Conservation (phyloP, 2,797 vertebrate species). For the Borostomias antarcticus region DNA sequence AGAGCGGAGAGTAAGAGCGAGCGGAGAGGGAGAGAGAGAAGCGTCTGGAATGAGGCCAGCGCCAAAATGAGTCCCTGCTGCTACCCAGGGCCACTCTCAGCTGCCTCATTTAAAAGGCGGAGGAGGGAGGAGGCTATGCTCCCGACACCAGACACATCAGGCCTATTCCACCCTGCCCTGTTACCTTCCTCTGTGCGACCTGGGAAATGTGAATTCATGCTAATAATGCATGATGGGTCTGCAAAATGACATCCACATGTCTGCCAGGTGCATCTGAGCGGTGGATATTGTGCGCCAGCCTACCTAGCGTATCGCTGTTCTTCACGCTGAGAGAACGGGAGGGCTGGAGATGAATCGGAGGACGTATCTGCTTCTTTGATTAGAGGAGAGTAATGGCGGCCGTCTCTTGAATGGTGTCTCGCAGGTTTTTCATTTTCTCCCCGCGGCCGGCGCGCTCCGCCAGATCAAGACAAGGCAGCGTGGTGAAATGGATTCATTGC, state of each 20-base stretch:
- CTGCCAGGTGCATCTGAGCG: background rate
- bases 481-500: conserved; percentile 34
- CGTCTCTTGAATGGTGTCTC: conserved; percentile 33
- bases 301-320: conserved; percentile 29
- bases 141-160: conserved; percentile 15
- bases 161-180: background rate
- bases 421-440: conserved; percentile 28
- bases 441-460: background rate
- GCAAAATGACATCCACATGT: too few species aligned
- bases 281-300: conserved; percentile 7
- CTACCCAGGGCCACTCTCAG: conserved; percentile 20
- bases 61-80: conserved; percentile 49
- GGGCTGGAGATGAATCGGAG: conserved; percentile 21
- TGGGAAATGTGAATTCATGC: conserved; percentile 42
- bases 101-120: conserved; percentile 21
- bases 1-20: conserved; percentile 2
- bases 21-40: conserved; percentile 5
- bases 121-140: conserved; percentile 25
- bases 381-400: conserved; percentile 33
- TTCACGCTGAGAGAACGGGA: background rate
- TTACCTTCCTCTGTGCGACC: background rate
- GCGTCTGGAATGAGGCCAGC: conserved; percentile 52
- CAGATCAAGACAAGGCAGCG: conserved; percentile 12
- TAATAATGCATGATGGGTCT: background rate
- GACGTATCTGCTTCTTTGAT: conserved; percentile 30